Conservation (phyloP, 2,888 invertebrate genomes). For the Luperina nickerlii region DNA sequence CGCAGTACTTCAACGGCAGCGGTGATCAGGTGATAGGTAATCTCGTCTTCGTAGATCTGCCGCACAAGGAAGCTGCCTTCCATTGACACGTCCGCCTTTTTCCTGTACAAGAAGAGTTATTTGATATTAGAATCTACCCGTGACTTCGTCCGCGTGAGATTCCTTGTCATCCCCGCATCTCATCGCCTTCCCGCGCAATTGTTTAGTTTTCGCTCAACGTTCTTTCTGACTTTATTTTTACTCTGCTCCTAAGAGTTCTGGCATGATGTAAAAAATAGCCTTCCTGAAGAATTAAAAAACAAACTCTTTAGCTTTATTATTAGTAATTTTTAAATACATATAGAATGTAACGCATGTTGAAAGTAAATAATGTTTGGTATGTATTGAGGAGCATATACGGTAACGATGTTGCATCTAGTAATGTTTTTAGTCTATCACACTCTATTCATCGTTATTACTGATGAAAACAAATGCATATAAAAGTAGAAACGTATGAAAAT, state of each 20-base stretch:
- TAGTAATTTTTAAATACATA: no score
- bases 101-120: conserved; percentile 88
- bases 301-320: no score
- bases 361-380: not conserved
- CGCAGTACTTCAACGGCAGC: conserved; percentile 97
- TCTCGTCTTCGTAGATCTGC: conserved; percentile 98
- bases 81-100: conserved; percentile 97
- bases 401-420: not conserved
- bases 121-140: no score
- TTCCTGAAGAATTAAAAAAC: no score
- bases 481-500: not conserved
- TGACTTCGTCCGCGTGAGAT: no score
- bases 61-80: conserved; percentile 98
- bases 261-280: no score
- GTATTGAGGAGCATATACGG: not conserved
- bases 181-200: no score
- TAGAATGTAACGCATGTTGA: not conserved
- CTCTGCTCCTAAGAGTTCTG: no score
- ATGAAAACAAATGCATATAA: not conserved
- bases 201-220: no score
- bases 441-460: not conserved
- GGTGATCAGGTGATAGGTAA: conserved; percentile 97
- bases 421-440: not conserved
- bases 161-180: no score
- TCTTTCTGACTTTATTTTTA: no score